Conservation (phyloP, 2,113 vertebrate species). For the Mirounga angustirostris region DNA sequence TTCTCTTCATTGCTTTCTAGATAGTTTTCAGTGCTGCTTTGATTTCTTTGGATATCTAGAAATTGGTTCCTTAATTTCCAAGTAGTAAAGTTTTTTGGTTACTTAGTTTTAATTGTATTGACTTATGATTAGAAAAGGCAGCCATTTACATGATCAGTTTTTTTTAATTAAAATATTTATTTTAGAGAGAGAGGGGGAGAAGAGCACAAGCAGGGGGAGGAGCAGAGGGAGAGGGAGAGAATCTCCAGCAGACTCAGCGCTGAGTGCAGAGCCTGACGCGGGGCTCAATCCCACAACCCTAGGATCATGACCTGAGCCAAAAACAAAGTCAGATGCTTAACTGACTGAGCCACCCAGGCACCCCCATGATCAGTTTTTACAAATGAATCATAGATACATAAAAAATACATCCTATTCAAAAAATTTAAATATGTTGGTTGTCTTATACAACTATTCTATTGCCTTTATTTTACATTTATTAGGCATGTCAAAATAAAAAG, state of each 20-base stretch:
- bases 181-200: not conserved
- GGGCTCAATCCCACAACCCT: not conserved
- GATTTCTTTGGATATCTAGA: not conserved
- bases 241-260: not conserved
- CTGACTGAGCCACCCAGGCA: too few relatives aligned
- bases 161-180: not conserved
- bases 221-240: not conserved
- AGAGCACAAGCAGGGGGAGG: not conserved
- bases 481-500: not conserved
- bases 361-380: not conserved
- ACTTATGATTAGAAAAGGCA: not conserved
- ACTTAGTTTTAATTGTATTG: not conserved
- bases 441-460: not conserved
- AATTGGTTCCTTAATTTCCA: conserved; percentile 23
- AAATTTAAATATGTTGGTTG: not conserved
- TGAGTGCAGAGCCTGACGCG: not conserved
- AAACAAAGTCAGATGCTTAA: too few relatives aligned
- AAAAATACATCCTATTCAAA: not conserved
- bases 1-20: not conserved
- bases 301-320: too few relatives aligned
- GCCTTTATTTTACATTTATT: not conserved
- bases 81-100: not conserved
- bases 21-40: not conserved
- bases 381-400: not conserved
- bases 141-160: not conserved